Base-by-base conservation (phyloP, 37 sponge, comb jelly and placozoan species). In the Bolinopsis microptera region DNA sequence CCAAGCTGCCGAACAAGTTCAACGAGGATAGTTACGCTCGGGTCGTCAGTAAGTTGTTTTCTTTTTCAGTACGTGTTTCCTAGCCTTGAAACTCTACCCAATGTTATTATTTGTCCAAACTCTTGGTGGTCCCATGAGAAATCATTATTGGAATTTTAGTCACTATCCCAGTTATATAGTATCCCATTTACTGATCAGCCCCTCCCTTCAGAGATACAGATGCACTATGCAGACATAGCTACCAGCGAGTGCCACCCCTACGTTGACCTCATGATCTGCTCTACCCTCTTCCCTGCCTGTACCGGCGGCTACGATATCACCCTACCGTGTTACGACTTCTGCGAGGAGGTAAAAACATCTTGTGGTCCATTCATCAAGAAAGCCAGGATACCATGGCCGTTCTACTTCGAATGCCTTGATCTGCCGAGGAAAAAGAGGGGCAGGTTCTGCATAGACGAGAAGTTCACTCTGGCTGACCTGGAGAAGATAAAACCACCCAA, bases 1-100 rank as follows among this genome's bases (percentile, higher is more conserved):
- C 82, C 36, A 80, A 80, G 37, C 36, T 80, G 8, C 82, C 82
- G 36, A 80, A 80, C 82, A 80, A 36, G 82, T 80, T 80, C 82
- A 35, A 35, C 9, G 38, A 80, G 35, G 38, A 32, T 36, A 80
- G 32, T 36, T 80, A 34, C 82, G 32, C 34, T 30, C 22, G 35
- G 1, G 38, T 80, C 32, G 1, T 36, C 37, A 35, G 82, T 80
- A 21, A 80, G 82, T 80, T 48, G 61, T 48, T 48, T 18, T 48
- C 9, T 48, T 48, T 48, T 48, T 48, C 61, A 67, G 21, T 21
- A 67, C 21, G 68, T 67, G 21, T 21, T 67, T 13, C 68, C 13
- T 67, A 22, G 68, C 68, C 13, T 67, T 67, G n/a, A n/a, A n/a
- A n/a, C n/a, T n/a, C n/a, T 67, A 67, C 68, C 13, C 13, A 67